phyloP scores from a whole-genome alignment of 2,888 invertebrate genomes.

The Chirona hameri region DNA sequence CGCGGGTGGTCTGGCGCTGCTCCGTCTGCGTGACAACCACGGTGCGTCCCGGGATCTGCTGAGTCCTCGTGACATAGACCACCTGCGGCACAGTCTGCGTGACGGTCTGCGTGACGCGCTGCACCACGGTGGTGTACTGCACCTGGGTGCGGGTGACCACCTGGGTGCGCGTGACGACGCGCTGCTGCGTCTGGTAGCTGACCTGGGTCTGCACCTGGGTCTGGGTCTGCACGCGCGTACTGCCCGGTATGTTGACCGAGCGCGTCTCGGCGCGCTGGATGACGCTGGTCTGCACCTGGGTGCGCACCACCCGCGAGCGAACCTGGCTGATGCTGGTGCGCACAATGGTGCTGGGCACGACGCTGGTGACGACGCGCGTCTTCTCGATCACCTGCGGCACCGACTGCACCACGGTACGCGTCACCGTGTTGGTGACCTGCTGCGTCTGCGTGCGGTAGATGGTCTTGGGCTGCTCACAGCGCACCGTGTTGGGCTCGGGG shows the following conservation, averaged over 20 bases:
- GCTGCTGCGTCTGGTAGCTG: neutral
- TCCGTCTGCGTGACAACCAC: slow-evolving; percentile 33
- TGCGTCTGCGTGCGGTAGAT: neutral
- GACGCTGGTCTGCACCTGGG: neutral
- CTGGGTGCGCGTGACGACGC: neutral
- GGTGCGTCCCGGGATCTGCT: slow-evolving; percentile 34
- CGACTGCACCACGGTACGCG: neutral
- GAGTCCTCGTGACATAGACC: slow-evolving; percentile 33
- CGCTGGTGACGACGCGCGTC: neutral
- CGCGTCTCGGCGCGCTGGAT: neutral
- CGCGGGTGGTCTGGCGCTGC: slow-evolving; percentile 34
- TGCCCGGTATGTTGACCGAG: neutral
- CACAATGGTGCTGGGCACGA: neutral
- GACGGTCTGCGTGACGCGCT: slow-evolving; percentile 34
- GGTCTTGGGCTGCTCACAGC: neutral
- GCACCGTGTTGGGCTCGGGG: neutral
- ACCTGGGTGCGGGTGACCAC: slow-evolving; percentile 26
- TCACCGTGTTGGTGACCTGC: neutral
- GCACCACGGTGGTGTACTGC: slow-evolving; percentile 33
- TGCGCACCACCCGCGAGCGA: neutral
- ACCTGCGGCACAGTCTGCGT: slow-evolving; percentile 34
- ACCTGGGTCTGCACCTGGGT: neutral
- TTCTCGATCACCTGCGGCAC: neutral
- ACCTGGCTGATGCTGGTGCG: neutral
- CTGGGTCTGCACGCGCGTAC: neutral